These are phyloP conservation scores for Drosophila insularis DNA, from an alignment of 1,140 invertebrate species.

Conservation along the genomic window DNA sequence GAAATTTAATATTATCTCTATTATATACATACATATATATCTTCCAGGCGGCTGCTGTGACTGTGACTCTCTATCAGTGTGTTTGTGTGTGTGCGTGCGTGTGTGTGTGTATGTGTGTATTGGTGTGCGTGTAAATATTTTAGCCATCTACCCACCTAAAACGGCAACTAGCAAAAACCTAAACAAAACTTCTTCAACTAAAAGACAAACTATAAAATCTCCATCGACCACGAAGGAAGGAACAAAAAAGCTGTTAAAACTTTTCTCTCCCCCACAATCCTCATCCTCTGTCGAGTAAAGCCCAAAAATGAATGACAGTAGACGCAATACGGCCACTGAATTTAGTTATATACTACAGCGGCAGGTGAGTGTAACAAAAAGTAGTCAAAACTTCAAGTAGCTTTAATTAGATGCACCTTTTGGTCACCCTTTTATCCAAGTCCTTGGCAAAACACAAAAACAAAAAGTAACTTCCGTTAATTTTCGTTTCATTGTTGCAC, in stretches of 20 bases:
- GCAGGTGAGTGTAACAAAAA: slow-evolving; percentile 60
- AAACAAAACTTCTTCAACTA: slow-evolving; percentile 30
- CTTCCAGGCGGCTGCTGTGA: slow-evolving; percentile 34
- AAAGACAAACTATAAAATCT: slow-evolving; percentile 38
- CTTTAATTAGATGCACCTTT: slow-evolving; percentile 44
- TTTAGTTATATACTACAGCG: slow-evolving; percentile 81
- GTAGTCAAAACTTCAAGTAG: background rate
- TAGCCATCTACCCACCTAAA: slow-evolving; percentile 58
- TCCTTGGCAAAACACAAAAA: background rate
- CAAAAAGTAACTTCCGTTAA: slow-evolving; percentile 13
- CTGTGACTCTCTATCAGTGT: slow-evolving; percentile 10
- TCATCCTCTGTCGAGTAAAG: slow-evolving; percentile 17
- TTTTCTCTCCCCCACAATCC: slow-evolving; percentile 39
- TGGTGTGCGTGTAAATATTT: background rate
- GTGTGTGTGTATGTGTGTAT: background rate
- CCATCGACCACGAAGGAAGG: slow-evolving; percentile 21
- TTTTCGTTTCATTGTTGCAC: slow-evolving; percentile 49
- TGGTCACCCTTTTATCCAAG: background rate
- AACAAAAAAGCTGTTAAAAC: slow-evolving; percentile 51
- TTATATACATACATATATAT: background rate
- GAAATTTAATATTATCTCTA: slow-evolving; percentile 12
- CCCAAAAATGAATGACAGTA: slow-evolving; percentile 74
- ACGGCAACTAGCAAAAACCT: slow-evolving; percentile 24
- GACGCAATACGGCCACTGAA: slow-evolving; percentile 81
- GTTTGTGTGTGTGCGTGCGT: background rate